Evolutionary conservation across 2,113 vertebrate genomes (phyloP).

Genomic region (Orientallactaga bullata): DNA sequence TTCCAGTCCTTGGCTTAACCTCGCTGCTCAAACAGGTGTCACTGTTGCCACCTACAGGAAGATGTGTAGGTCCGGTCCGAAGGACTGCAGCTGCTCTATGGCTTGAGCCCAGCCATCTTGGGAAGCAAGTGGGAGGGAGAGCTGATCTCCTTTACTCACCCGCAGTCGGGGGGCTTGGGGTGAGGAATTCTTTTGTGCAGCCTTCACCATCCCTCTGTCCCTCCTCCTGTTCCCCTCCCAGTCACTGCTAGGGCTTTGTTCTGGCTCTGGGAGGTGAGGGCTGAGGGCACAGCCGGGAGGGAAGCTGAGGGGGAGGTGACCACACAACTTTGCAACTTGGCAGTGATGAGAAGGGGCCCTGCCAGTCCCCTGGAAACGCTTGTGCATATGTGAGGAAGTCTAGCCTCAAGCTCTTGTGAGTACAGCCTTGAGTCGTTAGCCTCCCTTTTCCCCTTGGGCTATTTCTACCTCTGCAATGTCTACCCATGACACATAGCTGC

Average conservation of each 20-base stretch:
- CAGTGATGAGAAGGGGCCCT: conserved; percentile 70
- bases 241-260: conserved; percentile 77
- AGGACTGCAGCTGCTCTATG: neutral
- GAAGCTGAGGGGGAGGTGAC: conserved; percentile 72
- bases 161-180: conserved; percentile 58
- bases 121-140: conserved; percentile 19
- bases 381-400: neutral
- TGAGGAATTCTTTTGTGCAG: conserved; percentile 81
- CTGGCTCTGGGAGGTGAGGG: conserved; percentile 66
- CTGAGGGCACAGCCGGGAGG: conserved; percentile 55
- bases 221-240: conserved; percentile 72
- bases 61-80: conserved; percentile 44
- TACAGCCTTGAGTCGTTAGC: conserved; percentile 7
- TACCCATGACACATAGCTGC: neutral
- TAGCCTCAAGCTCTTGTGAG: conserved; percentile 27
- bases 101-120: neutral
- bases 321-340: conserved; percentile 68
- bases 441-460: conserved; percentile 33
- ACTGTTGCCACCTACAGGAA: conserved; percentile 79
- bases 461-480: neutral
- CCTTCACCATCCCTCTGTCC: conserved; percentile 66
- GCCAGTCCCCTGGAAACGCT: conserved; percentile 1
- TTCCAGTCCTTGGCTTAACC: conserved; percentile 58
- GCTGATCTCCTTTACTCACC: conserved; percentile 39
- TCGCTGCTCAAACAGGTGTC: conserved; percentile 77